phyloP scores from a whole-genome alignment of 2,888 invertebrate genomes.

The Loripinus fragilis region DNA sequence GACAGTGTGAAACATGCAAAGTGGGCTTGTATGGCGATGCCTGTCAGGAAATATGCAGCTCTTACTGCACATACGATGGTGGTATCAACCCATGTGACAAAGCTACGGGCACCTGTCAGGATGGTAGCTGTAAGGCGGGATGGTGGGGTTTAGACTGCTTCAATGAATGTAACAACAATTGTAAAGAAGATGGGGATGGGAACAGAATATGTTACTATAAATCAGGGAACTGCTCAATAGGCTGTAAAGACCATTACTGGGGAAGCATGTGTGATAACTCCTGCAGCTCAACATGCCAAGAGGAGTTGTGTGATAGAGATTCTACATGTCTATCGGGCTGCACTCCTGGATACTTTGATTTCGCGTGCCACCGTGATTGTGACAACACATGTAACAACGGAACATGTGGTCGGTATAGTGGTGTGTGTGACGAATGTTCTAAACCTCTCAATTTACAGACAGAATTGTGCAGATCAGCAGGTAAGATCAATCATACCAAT shows the following conservation, averaged over 20 bases:
- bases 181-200: conserved; percentile 8
- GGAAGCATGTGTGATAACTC: conserved; percentile 25
- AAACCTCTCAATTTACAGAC: conserved; percentile 29
- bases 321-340: conserved; percentile 34
- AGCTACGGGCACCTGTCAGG: conserved; percentile 33
- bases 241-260: conserved; percentile 36
- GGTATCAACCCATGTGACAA: conserved; percentile 33
- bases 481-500: conserved; percentile 36
- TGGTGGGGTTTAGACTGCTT: conserved; percentile 35
- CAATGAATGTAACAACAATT: conserved; percentile 29
- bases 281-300: conserved; percentile 35
- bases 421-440: conserved; percentile 46
- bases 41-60: conserved; percentile 16
- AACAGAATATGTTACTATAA: conserved; percentile 26
- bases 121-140: conserved; percentile 35
- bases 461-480: conserved; percentile 39
- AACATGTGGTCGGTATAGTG: conserved; percentile 33
- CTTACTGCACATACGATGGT: conserved; percentile 19
- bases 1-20: neutral
- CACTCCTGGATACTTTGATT: conserved; percentile 22
- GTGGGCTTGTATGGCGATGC: neutral
- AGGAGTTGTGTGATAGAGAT: conserved; percentile 27
- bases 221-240: conserved; percentile 37
- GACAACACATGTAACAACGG: conserved; percentile 43
- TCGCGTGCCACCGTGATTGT: conserved; percentile 23